Evolutionary conservation across 2,797 vertebrate species (phyloP), one percentile per base, ranked within the genome.

Genomic region (Ataeniobius toweri): DNA sequence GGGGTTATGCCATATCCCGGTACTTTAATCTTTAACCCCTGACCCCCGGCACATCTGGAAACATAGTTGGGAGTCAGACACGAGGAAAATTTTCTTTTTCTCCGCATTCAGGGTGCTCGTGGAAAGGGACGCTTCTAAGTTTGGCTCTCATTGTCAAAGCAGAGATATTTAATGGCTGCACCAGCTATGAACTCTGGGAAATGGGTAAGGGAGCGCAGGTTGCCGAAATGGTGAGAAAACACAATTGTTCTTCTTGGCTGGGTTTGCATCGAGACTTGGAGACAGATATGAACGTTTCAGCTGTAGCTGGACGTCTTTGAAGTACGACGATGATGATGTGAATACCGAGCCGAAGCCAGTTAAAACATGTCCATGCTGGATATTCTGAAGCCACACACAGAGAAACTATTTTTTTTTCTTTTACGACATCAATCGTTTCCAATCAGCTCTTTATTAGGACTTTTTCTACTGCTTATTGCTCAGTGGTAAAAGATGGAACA

Each of bases 11-110:
- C 96, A 97, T 96, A 97, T 98, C 94, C 95, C 94, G 94, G 97
- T 97, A 97, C 97, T 99, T 99, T 98, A 96, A 97, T 97, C 97
- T 97, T 91, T 94, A 94, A 97, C 97, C 97, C 95, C 93, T 96
- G 95, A 97, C 97, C 96, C 84, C 75, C 50, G 83, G 91, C 90
- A 98, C 98, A 99, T 99, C 97, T 99, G 98, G 98, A 98, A 99
- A 97, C 93, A 83, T 96, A 96, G 95, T 96, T 96, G 95, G 93
- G 93, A 96, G 94, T 94, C 93, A 93, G 96, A 96, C 92, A 96
- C 82, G 93, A 96, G 95, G 95, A 98, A 96, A 36, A 95, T 97
- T 97, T 97, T 96, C 95, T 95, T 97, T 70, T 97, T 95, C 88
- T 95, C 95, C 92, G 75, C 9, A 46, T 85, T 86, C 91, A 91